These are phyloP conservation scores for Heliconius eleuchia DNA, from an alignment of 1,140 invertebrate genomes.

Conservation along the genomic window DNA sequence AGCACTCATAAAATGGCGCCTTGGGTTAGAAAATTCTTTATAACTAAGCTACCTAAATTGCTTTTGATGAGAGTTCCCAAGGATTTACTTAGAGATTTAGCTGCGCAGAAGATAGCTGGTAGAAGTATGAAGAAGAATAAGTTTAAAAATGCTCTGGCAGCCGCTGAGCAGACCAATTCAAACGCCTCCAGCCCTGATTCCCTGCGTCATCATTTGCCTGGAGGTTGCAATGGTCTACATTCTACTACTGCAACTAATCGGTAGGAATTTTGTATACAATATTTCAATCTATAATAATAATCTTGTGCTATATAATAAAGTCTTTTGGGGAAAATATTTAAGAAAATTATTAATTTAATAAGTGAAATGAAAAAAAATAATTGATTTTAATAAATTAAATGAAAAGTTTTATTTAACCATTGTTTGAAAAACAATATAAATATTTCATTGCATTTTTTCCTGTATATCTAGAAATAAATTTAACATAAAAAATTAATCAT, in stretches of 20 bases:
- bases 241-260: constrained; percentile 87
- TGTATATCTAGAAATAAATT: too few relatives aligned
- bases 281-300: background rate
- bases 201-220: constrained; percentile 83
- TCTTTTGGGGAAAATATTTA: background rate
- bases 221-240: constrained; percentile 90
- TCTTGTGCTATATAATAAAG: too few relatives aligned
- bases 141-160: constrained; percentile 85
- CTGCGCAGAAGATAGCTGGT: constrained; percentile 88
- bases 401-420: too few relatives aligned
- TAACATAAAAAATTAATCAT: too few relatives aligned
- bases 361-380: too few relatives aligned
- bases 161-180: constrained; percentile 86
- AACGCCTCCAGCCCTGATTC: constrained; percentile 89
- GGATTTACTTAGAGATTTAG: constrained; percentile 89
- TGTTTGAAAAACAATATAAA: too few relatives aligned
- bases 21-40: constrained; percentile 95
- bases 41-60: constrained; percentile 90
- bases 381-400: too few relatives aligned
- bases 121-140: constrained; percentile 84
- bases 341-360: background rate
- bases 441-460: too few relatives aligned
- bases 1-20: constrained; percentile 98
- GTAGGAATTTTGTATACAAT: constrained; percentile 54
- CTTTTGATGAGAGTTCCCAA: constrained; percentile 93